Evolutionary conservation across 2,797 vertebrate genomes (phyloP).

Genomic region (Sebastes goodei): DNA sequence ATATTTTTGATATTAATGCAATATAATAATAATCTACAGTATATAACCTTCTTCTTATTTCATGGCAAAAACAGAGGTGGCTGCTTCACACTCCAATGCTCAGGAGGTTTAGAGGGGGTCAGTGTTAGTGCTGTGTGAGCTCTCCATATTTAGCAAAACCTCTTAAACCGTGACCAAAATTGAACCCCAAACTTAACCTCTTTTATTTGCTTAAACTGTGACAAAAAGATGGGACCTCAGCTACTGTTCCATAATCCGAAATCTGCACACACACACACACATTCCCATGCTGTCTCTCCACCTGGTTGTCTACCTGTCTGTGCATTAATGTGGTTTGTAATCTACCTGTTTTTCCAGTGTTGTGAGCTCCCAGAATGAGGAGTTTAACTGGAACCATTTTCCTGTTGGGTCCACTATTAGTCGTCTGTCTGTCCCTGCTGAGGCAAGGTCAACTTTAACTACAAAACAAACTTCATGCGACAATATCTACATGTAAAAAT

Average conservation of each 20-base stretch:
- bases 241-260: neutral
- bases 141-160: slow-evolving; percentile 37
- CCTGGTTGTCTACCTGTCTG: neutral
- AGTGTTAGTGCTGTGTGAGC: neutral
- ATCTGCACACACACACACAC: neutral
- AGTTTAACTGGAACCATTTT: slow-evolving; percentile 70
- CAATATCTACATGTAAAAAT: neutral
- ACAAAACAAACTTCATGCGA: neutral
- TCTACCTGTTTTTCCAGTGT: slow-evolving; percentile 75
- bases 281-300: neutral
- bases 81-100: neutral
- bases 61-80: neutral
- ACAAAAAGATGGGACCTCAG: neutral
- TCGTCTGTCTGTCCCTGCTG: too few species aligned
- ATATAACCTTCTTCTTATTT: neutral
- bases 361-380: slow-evolving; percentile 70
- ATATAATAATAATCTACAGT: neutral
- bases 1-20: neutral
- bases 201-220: neutral
- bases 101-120: neutral
- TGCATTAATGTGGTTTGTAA: too few species aligned
- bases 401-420: neutral
- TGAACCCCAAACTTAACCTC: slow-evolving; percentile 15
- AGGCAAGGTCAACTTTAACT: too few species aligned
- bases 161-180: neutral